Conservation (phyloP, 2,888 invertebrate species). For the Nephrotoma guestfalica region DNA sequence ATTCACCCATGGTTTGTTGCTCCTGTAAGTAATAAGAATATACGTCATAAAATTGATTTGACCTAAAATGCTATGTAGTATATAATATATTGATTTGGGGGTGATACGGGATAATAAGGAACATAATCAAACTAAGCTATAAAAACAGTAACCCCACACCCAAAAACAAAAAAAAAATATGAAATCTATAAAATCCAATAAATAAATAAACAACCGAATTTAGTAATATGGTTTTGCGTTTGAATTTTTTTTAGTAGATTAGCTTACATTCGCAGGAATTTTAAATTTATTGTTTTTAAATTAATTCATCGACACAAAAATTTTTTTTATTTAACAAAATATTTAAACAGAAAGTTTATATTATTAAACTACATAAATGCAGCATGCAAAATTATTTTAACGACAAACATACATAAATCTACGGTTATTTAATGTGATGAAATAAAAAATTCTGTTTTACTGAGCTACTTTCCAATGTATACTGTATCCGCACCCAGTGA, state of each 20-base stretch:
- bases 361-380: background rate
- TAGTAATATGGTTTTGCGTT: background rate
- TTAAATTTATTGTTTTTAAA: background rate
- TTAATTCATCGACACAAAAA: background rate
- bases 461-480: background rate
- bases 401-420: background rate
- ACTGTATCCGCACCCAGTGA: background rate
- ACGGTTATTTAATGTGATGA: background rate
- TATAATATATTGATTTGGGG: background rate
- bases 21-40: background rate
- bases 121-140: background rate
- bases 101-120: background rate
- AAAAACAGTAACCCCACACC: background rate
- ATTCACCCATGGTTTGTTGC: background rate
- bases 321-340: background rate
- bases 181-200: background rate
- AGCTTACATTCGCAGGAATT: conserved; percentile 5
- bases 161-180: background rate
- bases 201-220: background rate
- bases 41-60: background rate
- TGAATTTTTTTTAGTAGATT: conserved; percentile 3
- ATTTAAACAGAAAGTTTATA: background rate
- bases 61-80: background rate
- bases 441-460: background rate
- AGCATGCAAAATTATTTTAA: background rate